Conservation (phyloP, 2,888 invertebrate species). For the Melieria omissa region DNA sequence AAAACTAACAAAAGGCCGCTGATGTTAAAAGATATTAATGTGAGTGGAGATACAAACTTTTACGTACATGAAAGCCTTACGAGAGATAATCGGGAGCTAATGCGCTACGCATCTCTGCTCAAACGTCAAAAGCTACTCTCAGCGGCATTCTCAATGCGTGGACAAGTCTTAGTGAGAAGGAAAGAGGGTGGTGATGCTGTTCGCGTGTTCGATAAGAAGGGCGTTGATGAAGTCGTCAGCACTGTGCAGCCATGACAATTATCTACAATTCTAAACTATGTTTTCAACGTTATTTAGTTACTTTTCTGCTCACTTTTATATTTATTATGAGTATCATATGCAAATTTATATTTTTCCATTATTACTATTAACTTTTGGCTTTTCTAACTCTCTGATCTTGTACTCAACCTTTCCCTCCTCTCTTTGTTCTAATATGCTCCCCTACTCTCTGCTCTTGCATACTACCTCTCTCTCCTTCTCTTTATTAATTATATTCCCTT, state of each 20-base stretch:
- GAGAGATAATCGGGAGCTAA: neutral
- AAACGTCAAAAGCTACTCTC: conserved; percentile 5
- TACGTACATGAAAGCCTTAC: conserved; percentile 7
- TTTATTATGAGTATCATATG: too few species aligned
- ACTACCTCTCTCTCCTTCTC: neutral
- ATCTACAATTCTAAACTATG: too few species aligned
- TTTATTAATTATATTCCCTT: neutral
- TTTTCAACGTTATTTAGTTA: too few species aligned
- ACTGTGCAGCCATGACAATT: neutral
- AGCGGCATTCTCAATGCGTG: neutral
- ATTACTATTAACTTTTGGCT: too few species aligned
- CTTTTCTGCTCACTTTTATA: too few species aligned
- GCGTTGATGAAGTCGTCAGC: neutral
- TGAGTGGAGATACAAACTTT: neutral
- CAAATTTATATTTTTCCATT: too few species aligned
- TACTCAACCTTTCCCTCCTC: too few species aligned
- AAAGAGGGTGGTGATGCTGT: conserved; percentile 1
- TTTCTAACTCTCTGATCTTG: too few species aligned
- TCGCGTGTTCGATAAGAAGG: neutral
- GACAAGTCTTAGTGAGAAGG: neutral
- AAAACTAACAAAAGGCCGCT: neutral
- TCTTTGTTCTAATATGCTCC: neutral
- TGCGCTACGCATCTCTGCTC: conserved; percentile 3
- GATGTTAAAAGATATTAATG: too few species aligned
- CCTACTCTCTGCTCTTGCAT: neutral